Base-by-base conservation (phyloP, 2,888 invertebrate species). In the Cryptosula pallasiana region DNA sequence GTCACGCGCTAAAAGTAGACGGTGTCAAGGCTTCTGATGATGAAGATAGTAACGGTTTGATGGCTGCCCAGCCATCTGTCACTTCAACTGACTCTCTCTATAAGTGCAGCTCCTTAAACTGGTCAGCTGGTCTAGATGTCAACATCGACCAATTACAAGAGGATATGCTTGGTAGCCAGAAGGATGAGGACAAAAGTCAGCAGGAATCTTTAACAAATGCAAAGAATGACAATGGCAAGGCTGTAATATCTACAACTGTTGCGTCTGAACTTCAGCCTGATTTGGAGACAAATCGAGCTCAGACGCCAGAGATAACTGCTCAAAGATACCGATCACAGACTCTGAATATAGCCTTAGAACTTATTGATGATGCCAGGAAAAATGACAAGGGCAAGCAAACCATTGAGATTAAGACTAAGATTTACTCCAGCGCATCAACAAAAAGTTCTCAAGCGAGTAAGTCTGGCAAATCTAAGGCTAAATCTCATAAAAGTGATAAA, bases 351-450 rank as follows among this genome's bases (percentile, higher is more conserved):
- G 20, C 45, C 45, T 45, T 45, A 20, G 57, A 57, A 13, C 16
- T 57, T 13, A 9, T 13, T 25, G 57, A 57, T 57, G 57, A 57
- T 57, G n/a, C 45, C 9, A 45, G 20, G 20, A 45, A 45, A 20
- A 20, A 13, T 5, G 45, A 45, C 20, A 45, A 45, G 20, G 20
- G 20, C 20, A 5, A 5, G 5, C 5, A 45, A 5, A 5, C 45
- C 5, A 20, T 57, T n/a, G 57, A 57, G n/a, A 23, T 9, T 5
- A 57, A 57, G 5, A 57, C 23, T n/a, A 57, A 57, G n/a, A 25
- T 57, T 13, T 57, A 57, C n/a, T 57, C 57, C 5, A 57, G 57
- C n/a, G 57, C 57, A n/a, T 57, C 57, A 23, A 57, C 57, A 57
- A 57, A 5, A 57, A 5, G n/a, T n/a, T 57, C 57, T 5, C 16